These are phyloP conservation scores for Halichoerus grypus DNA, from an alignment of 2,113 vertebrate genomes.

Conservation along the genomic window DNA sequence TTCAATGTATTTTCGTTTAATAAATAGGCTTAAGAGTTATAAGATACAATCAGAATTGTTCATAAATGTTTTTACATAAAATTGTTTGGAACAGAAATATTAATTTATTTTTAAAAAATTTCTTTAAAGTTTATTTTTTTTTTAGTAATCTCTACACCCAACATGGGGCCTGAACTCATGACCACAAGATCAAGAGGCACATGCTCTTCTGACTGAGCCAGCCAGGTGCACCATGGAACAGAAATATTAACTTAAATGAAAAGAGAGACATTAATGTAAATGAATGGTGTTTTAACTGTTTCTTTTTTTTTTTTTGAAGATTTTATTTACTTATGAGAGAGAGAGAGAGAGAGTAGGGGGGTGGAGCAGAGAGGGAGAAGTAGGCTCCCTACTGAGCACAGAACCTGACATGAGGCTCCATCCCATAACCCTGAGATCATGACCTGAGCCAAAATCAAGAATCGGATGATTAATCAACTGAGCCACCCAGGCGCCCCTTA, in stretches of 20 bases:
- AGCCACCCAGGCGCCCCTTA: neutral
- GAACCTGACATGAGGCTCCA: neutral
- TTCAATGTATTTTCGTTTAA: neutral
- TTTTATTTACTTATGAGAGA: neutral
- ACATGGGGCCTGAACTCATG: neutral
- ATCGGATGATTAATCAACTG: neutral
- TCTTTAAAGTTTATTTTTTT: neutral
- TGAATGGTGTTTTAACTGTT: neutral
- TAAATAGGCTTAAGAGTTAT: neutral
- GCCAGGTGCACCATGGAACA: neutral
- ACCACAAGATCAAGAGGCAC: neutral
- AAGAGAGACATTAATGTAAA: neutral
- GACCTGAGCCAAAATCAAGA: neutral
- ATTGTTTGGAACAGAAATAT: neutral
- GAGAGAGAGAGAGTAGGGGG: neutral
- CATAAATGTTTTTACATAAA: neutral
- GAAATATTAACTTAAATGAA: conserved; percentile 4
- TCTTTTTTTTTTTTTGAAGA: neutral
- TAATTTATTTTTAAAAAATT: neutral
- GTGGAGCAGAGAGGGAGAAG: neutral
- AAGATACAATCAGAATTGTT: neutral
- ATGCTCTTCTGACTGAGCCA: neutral
- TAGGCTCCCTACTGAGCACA: neutral
- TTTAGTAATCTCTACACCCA: neutral
- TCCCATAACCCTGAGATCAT: neutral